Evolutionary conservation across 2,113 vertebrate genomes (phyloP).

Genomic region (Ceyx melanurus): DNA sequence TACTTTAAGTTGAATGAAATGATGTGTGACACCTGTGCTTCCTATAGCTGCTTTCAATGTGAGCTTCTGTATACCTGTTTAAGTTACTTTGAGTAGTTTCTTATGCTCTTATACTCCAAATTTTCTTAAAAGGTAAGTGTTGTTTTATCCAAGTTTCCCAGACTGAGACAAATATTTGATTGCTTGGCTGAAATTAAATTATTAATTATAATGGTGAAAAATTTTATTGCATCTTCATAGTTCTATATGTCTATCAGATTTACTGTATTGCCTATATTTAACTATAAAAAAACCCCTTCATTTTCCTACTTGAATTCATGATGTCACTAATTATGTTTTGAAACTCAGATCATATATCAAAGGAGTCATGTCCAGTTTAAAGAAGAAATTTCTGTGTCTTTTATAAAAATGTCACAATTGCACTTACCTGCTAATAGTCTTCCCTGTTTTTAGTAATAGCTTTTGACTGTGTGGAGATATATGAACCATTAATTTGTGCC

Average conservation of each 20-base stretch:
- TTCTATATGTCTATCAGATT: background rate
- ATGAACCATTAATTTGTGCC: background rate
- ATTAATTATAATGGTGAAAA: background rate
- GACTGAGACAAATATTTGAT: background rate
- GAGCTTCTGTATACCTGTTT: accelerated
- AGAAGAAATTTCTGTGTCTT: background rate
- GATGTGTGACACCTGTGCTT: background rate
- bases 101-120: background rate
- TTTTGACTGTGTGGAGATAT: background rate
- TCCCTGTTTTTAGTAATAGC: slow-evolving; percentile 25
- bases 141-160: background rate
- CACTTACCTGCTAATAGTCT: background rate
- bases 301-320: background rate
- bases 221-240: background rate
- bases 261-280: background rate
- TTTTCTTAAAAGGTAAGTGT: background rate
- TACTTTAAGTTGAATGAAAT: background rate
- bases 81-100: background rate
- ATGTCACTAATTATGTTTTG: background rate
- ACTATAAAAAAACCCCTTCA: background rate
- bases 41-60: background rate
- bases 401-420: background rate
- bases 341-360: background rate
- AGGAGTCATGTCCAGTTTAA: background rate
- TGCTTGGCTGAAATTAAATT: background rate